Base-by-base conservation (phyloP, 2,113 vertebrate species). In the Cyprinus carpio region DNA sequence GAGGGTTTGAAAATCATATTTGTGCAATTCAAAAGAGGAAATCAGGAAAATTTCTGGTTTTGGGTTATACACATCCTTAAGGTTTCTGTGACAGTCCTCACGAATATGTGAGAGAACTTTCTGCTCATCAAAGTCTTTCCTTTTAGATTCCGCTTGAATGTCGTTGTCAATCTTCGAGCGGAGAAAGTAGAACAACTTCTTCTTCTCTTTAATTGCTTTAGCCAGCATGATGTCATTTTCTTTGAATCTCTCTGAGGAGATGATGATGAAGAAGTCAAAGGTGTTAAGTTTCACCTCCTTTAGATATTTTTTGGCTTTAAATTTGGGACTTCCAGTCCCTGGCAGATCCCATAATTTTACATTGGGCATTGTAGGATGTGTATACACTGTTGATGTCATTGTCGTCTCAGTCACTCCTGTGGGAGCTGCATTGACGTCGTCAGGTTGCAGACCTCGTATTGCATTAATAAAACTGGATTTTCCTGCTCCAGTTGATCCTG, bases 401-500 rank as follows among this genome's bases (percentile, higher is more conserved):
- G 93, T 95, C 85, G 93, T 94, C 75, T 94, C 94, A 40, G 90
- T 88, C 0, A 93, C 92, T 2, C 94, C 94, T 0, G 94, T 93
- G 79, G 86, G 77, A 15, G 94, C 94, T 2, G 93, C 93, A 0
- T 84, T 89, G 0, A 83, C 77, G n/a, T 94, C 92, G 29, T 94
- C 90, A 0, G 91, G 89, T 0, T 87, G 62, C 60, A 95, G 81
- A 34, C 92, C 93, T 0, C 93, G 88, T 1, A 95, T 83, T 78
- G 92, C 91, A 1, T 95, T 95, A 84, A 95, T 92, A 76, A 95
- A 93, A 2, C 91, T 91, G 29, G 94, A 95, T 82, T 95, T 95
- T 74, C 94, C 94, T 0, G 92, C 84, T 0, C 94, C 94, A 0
- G 92, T 90, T 75, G 93, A 92, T 13, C 94, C 94, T 0, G 91